Evolutionary conservation across 2,113 vertebrate species (phyloP), one percentile per base, ranked within the genome.

Genomic region (Pelvicachromis taeniatus): DNA sequence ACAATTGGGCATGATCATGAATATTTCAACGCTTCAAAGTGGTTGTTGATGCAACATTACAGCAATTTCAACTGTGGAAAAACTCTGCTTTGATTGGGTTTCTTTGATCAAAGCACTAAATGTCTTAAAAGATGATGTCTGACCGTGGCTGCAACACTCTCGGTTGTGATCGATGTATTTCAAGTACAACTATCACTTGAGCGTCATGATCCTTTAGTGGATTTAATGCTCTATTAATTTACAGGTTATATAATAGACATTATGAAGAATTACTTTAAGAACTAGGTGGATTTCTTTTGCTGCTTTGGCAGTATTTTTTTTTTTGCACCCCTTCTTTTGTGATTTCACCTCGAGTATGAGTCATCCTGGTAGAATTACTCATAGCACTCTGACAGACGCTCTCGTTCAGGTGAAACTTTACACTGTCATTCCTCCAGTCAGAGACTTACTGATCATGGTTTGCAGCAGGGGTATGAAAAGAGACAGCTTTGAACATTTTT

Each of bases 281-380:
- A 48, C 42, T 48, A 73, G 23, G 42, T 31, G 9, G 16, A 12
- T 16, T 19, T 23, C 1, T 7, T 5, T 73, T 12, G 1, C 68
- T 31, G 0, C 16, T 29, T 50, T 31, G 0, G 3, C 9, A 42
- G 3, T 26, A 3, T 73, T 26, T 48, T 45, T 26, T 7, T 45
- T 0, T 48, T 50, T 7, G 23, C 9, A 50, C 68, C 68, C 42
- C 23, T 29, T 73, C 23, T 19, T 73, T 73, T 48, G 42, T 73
- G 65, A 73, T 45, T 73, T 73, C 42, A 19, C 42, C 42, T 31
- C 42, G 31, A 7, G 42, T 12, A 50, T 50, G 23, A 50, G 26
- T 73, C 42, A 73, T 19, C 23, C 42, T 31, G 23, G 68, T 50
- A 73, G 16, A 12, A 31, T 73, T 73, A 73, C 68, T 73, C 68